phyloP scores from a whole-genome alignment of 2,113 vertebrate genomes.

The Heptranchias perlo region DNA sequence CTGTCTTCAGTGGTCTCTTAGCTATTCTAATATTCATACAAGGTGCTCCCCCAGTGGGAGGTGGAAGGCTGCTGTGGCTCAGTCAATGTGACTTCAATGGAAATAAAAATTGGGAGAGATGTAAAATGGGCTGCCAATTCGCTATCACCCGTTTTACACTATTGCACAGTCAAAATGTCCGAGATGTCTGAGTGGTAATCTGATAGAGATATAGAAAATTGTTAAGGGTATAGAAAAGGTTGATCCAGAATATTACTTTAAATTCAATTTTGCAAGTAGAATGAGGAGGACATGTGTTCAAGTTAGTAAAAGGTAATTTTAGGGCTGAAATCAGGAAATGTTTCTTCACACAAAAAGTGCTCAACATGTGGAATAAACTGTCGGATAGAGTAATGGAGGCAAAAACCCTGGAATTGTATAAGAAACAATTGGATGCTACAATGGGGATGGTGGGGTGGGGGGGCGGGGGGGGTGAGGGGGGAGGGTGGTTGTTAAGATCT shows the following conservation, averaged over 20 bases:
- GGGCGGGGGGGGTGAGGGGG: neutral
- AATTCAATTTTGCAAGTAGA: neutral
- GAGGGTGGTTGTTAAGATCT: neutral
- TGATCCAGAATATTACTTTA: neutral
- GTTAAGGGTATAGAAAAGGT: neutral
- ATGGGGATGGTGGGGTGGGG: too few species aligned
- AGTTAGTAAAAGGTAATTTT: neutral
- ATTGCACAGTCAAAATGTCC: neutral
- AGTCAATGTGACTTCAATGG: too few species aligned
- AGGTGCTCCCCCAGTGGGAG: too few species aligned
- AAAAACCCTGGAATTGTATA: neutral
- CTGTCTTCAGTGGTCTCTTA: too few species aligned
- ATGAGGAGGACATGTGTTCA: neutral
- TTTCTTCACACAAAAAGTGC: neutral
- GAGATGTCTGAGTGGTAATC: neutral
- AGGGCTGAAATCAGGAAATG: neutral
- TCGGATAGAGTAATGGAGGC: neutral
- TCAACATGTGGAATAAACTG: neutral
- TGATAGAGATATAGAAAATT: neutral
- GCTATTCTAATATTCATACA: too few species aligned
- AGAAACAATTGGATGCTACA: neutral
- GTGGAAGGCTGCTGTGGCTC: too few species aligned
- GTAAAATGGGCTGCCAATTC: neutral
- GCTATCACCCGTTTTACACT: neutral
- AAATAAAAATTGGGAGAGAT: neutral